Conservation (phyloP, 2,888 invertebrate species). For the Eurytoma adleriae region DNA sequence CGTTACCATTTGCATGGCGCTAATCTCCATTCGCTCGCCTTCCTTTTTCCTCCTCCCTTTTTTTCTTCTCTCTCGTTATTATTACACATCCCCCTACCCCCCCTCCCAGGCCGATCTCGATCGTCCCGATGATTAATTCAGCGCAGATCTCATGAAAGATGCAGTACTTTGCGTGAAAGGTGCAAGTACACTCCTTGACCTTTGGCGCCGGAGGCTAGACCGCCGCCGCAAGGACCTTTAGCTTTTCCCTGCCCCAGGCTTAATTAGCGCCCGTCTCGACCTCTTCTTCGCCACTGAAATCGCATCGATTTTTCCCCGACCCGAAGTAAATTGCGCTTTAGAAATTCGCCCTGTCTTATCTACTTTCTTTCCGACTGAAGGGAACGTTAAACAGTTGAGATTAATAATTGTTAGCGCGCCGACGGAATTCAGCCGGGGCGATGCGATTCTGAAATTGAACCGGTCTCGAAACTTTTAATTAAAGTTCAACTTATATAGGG, state of each 20-base stretch:
- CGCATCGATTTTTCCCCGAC: slow-evolving; percentile 35
- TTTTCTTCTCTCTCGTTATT: too few relatives aligned
- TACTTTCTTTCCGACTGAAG: not conserved
- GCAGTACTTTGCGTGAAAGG: slow-evolving; percentile 26
- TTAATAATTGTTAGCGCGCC: slow-evolving; percentile 11
- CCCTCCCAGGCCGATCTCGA: slow-evolving; percentile 21
- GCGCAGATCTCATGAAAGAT: slow-evolving; percentile 49
- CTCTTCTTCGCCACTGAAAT: slow-evolving; percentile 18
- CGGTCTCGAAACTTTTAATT: too few relatives aligned
- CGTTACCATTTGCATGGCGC: slow-evolving; percentile 34
- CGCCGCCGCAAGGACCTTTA: slow-evolving; percentile 39
- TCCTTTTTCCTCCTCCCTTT: too few relatives aligned
- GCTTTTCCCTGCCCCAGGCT: slow-evolving; percentile 22
- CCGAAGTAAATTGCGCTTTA: slow-evolving; percentile 36
- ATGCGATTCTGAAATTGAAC: too few relatives aligned
- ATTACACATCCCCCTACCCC: not conserved
- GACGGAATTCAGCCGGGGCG: too few relatives aligned
- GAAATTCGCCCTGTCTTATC: slow-evolving; percentile 17
- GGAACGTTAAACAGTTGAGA: slow-evolving; percentile 10
- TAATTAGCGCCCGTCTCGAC: slow-evolving; percentile 38
- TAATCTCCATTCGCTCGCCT: not conserved
- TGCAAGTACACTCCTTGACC: slow-evolving; percentile 45
- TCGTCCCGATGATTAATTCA: slow-evolving; percentile 48
- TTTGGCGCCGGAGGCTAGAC: slow-evolving; percentile 16
- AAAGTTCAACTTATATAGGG: too few relatives aligned